A percentile compares a stretch with the other conserved stretches of the same genome.
These are phyloP conservation scores for Nudaria mundana DNA, from an alignment of 2,888 invertebrate species.

Conservation along the genomic window DNA sequence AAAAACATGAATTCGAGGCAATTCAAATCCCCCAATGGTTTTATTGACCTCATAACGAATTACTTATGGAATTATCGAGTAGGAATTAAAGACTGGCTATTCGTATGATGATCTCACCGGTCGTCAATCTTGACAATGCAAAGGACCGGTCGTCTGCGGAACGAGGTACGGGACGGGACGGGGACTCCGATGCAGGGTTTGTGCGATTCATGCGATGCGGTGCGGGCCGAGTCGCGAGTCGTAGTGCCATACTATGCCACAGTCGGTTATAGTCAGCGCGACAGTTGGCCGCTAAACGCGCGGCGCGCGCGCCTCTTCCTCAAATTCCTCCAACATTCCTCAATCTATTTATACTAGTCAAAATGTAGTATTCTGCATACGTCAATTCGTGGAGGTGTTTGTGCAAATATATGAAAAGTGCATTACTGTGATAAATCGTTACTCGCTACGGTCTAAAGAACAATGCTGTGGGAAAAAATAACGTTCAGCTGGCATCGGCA, in stretches of 20 bases:
- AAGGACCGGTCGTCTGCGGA: constrained; percentile 71
- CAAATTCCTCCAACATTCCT: constrained; percentile 54
- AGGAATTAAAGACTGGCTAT: constrained; percentile 55
- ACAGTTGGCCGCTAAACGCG: constrained; percentile 69
- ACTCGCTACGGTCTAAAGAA: constrained; percentile 76
- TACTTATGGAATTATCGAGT: constrained; percentile 42
- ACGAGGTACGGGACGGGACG: constrained; percentile 53
- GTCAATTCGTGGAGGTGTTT: constrained; percentile 38
- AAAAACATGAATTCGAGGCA: constrained; percentile 5
- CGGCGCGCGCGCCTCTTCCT: constrained; percentile 71
- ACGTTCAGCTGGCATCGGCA: constrained; percentile 81
- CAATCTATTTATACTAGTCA: constrained; percentile 53
- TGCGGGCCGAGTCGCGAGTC: constrained; percentile 44
- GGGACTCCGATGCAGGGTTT: constrained; percentile 64
- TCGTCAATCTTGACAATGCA: constrained; percentile 78
- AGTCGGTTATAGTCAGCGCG: constrained; percentile 57
- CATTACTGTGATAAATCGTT: constrained; percentile 51
- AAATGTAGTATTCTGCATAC: constrained; percentile 55
- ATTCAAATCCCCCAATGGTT: constrained; percentile 15
- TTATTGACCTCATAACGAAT: constrained; percentile 31
- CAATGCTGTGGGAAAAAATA: constrained; percentile 83
- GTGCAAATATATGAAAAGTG: constrained; percentile 52
- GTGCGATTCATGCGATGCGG: constrained; percentile 69
- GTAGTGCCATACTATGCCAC: constrained; percentile 54
- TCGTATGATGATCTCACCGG: constrained; percentile 75